A percentile compares a stretch with the other conserved stretches of the same genome.
Evolutionary conservation across 1,140 invertebrate species (phyloP).

Genomic region (Lycorma delicatula): DNA sequence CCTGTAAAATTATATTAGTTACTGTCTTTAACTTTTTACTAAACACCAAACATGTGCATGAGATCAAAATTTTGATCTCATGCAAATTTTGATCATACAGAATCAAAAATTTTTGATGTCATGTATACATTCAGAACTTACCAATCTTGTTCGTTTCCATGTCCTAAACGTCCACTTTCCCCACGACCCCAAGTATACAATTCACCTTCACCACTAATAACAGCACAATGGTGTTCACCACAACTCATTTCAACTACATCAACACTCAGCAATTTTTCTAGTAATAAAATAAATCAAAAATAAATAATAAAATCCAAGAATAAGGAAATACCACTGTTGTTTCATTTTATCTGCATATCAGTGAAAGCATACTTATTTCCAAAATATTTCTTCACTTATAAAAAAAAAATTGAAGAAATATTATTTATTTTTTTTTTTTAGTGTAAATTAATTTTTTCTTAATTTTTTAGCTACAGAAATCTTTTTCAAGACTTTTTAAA

Average conservation of each 20-base stretch:
- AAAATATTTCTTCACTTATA: too few relatives aligned
- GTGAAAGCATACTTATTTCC: too few relatives aligned
- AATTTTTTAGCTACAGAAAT: too few relatives aligned
- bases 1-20: not conserved
- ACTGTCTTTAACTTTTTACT: not conserved
- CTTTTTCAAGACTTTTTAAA: too few relatives aligned
- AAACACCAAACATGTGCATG: not conserved
- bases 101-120: not conserved
- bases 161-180: slow-evolving; percentile 52
- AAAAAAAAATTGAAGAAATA: too few relatives aligned
- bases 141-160: slow-evolving; percentile 49
- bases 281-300: slow-evolving; percentile 13
- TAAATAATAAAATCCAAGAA: too few relatives aligned
- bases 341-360: too few relatives aligned
- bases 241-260: slow-evolving; percentile 54
- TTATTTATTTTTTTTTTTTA: too few relatives aligned
- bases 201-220: slow-evolving; percentile 48
- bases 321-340: too few relatives aligned
- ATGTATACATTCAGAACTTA: slow-evolving; percentile 21
- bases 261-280: slow-evolving; percentile 43
- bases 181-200: slow-evolving; percentile 63
- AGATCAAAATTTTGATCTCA: too few relatives aligned
- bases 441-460: too few relatives aligned
- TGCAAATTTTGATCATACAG: not conserved
- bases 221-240: slow-evolving; percentile 56